phyloP scores from a whole-genome alignment of 2,113 vertebrate genomes.

The Ardeotis arabs region DNA sequence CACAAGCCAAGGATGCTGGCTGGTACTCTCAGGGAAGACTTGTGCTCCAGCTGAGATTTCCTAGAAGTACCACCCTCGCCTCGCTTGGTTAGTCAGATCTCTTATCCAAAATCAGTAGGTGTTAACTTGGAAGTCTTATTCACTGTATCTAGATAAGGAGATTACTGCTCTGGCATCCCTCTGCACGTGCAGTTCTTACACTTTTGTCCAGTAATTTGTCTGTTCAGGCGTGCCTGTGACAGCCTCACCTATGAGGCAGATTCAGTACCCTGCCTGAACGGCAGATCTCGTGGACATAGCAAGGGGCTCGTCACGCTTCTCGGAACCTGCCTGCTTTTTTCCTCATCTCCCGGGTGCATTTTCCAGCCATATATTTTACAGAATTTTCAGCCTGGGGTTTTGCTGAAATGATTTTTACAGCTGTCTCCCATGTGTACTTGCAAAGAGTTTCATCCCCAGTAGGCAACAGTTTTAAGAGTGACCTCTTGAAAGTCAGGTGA shows the following conservation, averaged over 20 bases:
- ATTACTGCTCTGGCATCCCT: not conserved
- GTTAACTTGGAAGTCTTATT: not conserved
- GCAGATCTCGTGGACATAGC: not conserved
- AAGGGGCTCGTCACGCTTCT: not conserved
- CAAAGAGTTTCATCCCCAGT: not conserved
- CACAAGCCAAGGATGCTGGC: not conserved
- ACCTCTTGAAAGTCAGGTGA: not conserved
- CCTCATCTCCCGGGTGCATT: not conserved
- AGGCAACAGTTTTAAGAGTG: not conserved
- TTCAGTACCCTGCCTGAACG: not conserved
- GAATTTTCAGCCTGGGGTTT: not conserved
- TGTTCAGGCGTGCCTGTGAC: not conserved
- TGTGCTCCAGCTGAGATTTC: not conserved
- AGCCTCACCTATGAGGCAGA: not conserved
- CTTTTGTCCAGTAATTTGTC: not conserved
- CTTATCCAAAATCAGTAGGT: not conserved
- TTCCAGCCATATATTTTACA: not conserved
- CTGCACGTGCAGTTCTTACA: not conserved
- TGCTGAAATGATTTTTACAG: not conserved
- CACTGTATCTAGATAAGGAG: not conserved
- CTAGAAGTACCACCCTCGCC: not conserved
- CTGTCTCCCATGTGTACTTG: accelerated
- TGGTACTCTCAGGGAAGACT: not conserved
- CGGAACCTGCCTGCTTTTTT: not conserved
- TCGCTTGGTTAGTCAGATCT: not conserved